Evolutionary conservation across 1,140 invertebrate genomes (phyloP), one percentile per base, ranked within the genome.

Genomic region (Drosophila arizonae): DNA sequence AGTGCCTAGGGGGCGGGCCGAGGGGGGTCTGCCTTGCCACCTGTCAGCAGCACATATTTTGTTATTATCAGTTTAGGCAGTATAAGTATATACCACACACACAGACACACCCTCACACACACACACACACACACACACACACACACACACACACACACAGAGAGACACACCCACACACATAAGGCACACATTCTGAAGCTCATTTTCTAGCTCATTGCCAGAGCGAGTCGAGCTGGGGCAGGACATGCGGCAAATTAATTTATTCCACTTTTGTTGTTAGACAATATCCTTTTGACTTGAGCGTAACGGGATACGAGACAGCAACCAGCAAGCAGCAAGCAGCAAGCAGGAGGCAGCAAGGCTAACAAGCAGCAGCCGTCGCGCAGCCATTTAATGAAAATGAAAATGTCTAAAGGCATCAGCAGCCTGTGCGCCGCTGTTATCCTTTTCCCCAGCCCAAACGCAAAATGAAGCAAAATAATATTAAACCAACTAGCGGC

Each of bases 181-280:
- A 45, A 41, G 61, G 68, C 76, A 81, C 66, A 78, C 67, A 80
- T 81, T 86, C 71, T 61, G 76, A 39, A 87, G 79, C 84, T 87
- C 84, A 90, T 90, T 90, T 90, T 90, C 88, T 88, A 90, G 84
- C 79, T 89, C 85, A 90, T 90, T 90, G 89, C 80, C 79, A 72
- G 50, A 46, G 43, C 43, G 43, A 46, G 30, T 51, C 24, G 21
- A 39, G 33, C 15, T 17, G 76, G 72, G 62, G 68, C 61, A 81
- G 73, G 72, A 77, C 78, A 77, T 75, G 84, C 76, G 74, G 75
- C 86, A 90, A 90, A 90, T 90, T 90, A 90, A 90, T 90, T 90
- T 90, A 90, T 89, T 82, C 72, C 84, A 82, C 84, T 87, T 87
- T 87, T 88, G 84, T 87, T 87, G 79, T 79, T 88, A 88, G 79